Conservation (phyloP, 2,797 vertebrate genomes). For the Peromyscus eremicus region DNA sequence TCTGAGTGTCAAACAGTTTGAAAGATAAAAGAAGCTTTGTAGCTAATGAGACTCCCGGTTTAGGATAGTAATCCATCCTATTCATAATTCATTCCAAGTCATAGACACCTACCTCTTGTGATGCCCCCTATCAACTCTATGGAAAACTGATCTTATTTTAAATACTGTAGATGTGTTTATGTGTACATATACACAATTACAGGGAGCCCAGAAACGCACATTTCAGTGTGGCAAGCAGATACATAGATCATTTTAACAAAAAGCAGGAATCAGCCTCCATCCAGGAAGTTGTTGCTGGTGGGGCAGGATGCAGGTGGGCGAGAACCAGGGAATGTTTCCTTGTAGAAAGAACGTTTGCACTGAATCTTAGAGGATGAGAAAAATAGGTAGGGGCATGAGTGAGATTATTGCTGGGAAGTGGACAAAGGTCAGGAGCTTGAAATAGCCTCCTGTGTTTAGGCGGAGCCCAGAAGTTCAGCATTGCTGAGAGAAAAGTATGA, state of each 20-base stretch:
- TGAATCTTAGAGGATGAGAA: constrained; percentile 56
- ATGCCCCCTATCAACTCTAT: constrained; percentile 4
- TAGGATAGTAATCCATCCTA: not conserved
- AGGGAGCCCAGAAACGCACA: constrained; percentile 18
- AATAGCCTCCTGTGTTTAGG: not conserved
- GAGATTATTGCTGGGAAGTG: constrained; percentile 30
- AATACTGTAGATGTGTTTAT: not conserved
- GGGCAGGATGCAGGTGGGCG: not conserved
- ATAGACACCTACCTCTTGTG: not conserved
- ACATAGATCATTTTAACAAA: constrained; percentile 25
- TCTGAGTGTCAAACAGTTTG: constrained; percentile 38
- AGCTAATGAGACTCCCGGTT: constrained; percentile 27
- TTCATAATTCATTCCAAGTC: not conserved
- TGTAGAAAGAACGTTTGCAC: not conserved
- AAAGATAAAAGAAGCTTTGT: constrained; percentile 56
- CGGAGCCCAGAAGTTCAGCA: not conserved
- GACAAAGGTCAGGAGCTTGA: constrained; percentile 25
- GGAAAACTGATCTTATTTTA: constrained; percentile 58
- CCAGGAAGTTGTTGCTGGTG: not conserved
- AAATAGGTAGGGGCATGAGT: not conserved
- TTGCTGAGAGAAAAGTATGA: not conserved
- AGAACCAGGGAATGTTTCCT: not conserved
- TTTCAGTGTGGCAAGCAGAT: constrained; percentile 15
- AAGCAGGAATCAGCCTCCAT: not conserved
- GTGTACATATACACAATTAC: not conserved